Percentiles rank a stretch among this genome's conserved stretches.
Evolutionary conservation across 2,888 invertebrate genomes (phyloP).

Genomic region (Priapulus caudatus): DNA sequence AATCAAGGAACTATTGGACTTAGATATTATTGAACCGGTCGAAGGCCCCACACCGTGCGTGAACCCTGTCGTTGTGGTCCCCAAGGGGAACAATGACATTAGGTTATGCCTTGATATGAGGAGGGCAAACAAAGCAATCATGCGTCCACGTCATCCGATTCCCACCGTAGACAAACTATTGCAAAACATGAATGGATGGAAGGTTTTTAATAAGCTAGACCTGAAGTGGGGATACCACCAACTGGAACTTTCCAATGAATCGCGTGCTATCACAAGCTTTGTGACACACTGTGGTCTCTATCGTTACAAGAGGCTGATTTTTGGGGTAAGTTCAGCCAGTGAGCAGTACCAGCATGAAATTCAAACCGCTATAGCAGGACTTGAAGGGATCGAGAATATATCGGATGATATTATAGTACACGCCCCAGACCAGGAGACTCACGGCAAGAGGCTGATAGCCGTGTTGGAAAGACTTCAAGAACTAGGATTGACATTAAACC

Average conservation of each 20-base stretch:
- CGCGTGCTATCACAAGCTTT: slow-evolving; percentile 23
- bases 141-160: slow-evolving; percentile 19
- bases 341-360: too few species aligned
- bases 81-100: slow-evolving; percentile 20
- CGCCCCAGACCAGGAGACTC: background rate
- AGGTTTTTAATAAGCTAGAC: slow-evolving; percentile 22
- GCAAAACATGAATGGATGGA: slow-evolving; percentile 21
- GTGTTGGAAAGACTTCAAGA: background rate
- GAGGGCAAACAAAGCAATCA: slow-evolving; percentile 21
- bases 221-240: slow-evolving; percentile 22
- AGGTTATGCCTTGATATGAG: slow-evolving; percentile 23
- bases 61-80: slow-evolving; percentile 23
- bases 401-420: background rate
- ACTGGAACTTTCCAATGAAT: too few species aligned
- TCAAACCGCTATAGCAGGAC: too few species aligned
- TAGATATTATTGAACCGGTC: slow-evolving; percentile 26
- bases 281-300: slow-evolving; percentile 22
- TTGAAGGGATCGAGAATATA: too few species aligned
- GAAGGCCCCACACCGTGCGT: too few species aligned
- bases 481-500: background rate
- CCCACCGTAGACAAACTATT: slow-evolving; percentile 23
- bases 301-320: too few species aligned
- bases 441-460: background rate
- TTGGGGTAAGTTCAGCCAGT: too few species aligned
- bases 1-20: slow-evolving; percentile 19